Base-by-base conservation (phyloP, 2,888 invertebrate species). In the Andrena trimmerana region DNA sequence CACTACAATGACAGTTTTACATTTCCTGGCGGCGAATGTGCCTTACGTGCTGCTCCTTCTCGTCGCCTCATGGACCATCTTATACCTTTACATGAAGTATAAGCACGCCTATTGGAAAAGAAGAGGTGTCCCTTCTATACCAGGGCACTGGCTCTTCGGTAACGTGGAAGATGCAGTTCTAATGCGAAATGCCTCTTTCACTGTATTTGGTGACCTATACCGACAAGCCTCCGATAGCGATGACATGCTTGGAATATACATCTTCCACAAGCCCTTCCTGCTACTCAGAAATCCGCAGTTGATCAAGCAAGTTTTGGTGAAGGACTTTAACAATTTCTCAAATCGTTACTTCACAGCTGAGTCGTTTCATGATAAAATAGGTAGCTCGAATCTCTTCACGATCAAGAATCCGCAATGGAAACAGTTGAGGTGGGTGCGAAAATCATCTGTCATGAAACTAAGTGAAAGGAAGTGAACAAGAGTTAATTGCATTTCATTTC, bases 381-480 rank as follows among this genome's bases (percentile, higher is more conserved):
- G 92, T 6, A 90, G 90, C 4, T 88, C 91, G n/a, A 91, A 92
- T 78, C 86, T 95, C 27, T 93, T 95, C 85, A 90, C 94, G 0
- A 89, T 94, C 60, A 91, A 93, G 70, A 95, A 94, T 79, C 94
- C 94, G 0, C 92, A 94, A 67, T 96, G 96, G 96, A 95, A 93
- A 84, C 88, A 90, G 20, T 84, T 95, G 7, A 92, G 96, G 90
- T 83, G 59, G 62, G 36, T 42, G 29, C 48, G 13, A 54, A 29
- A 31, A 57, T 0, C 2, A n/a, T n/a, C 29, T 0, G 3, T 16
- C 31, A 31, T 10, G 8, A 29, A 16, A 1, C 31, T 20, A 13
- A 20, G 10, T 0, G 29, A 7, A 33, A 27, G 7, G 54, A 33
- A n/a, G 8, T 0, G 24, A 24, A 2, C 10, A 63, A 27, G 27